phyloP scores from a whole-genome alignment of 2,113 vertebrate genomes.

The Thermophis baileyi region DNA sequence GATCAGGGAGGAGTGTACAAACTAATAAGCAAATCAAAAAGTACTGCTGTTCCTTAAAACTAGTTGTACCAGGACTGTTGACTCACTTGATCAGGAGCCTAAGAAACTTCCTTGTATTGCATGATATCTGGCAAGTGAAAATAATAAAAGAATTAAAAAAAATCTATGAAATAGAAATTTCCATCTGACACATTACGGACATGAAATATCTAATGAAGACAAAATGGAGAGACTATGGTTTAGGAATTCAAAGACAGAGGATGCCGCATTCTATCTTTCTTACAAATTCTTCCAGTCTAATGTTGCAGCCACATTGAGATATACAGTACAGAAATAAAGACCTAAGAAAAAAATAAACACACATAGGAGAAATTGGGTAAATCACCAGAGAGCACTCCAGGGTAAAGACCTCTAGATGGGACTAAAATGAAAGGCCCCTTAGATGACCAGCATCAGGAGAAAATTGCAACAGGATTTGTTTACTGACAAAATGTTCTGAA shows the following conservation, averaged over 20 bases:
- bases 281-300: background rate
- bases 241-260: background rate
- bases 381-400: background rate
- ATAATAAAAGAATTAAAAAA: background rate
- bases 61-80: background rate
- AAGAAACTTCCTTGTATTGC: background rate
- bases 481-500: background rate
- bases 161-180: background rate
- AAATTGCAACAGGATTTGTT: background rate
- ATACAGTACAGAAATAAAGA: background rate
- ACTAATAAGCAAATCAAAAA: background rate
- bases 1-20: background rate
- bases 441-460: background rate
- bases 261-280: background rate
- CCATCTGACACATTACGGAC: background rate
- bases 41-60: background rate
- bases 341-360: background rate
- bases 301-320: background rate
- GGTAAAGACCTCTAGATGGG: background rate
- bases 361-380: background rate
- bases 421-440: background rate
- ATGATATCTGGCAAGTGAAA: background rate
- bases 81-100: background rate
- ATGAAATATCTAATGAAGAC: background rate
- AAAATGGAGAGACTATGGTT: background rate